Conservation (phyloP, 2,113 vertebrate genomes). For the Willisornis vidua region DNA sequence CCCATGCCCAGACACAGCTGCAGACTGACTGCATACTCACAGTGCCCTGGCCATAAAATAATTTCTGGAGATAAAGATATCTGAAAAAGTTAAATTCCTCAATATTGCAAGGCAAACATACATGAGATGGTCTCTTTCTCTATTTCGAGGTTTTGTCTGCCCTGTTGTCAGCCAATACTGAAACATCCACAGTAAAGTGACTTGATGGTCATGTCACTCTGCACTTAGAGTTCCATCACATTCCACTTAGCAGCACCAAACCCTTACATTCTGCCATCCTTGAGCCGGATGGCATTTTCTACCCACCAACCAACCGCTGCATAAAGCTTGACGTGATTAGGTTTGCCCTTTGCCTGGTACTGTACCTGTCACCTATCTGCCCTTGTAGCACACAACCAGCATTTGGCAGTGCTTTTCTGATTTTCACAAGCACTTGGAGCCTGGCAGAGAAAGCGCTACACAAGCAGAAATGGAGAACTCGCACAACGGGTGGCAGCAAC, state of each 20-base stretch:
- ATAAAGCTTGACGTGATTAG: not conserved
- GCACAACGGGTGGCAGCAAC: not conserved
- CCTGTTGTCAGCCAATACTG: not conserved
- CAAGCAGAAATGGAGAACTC: conserved; percentile 7
- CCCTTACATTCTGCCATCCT: not conserved
- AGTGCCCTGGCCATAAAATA: not conserved
- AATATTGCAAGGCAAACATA: not conserved
- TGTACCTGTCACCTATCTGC: not conserved
- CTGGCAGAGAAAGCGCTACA: not conserved
- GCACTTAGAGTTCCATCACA: fast-evolving
- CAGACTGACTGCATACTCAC: not conserved
- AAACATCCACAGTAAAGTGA: not conserved
- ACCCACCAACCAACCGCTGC: not conserved
- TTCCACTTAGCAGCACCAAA: not conserved
- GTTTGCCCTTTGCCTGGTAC: not conserved
- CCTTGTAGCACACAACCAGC: not conserved
- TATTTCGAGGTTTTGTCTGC: not conserved
- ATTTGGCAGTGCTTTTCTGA: not conserved
- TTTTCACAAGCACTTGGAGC: not conserved
- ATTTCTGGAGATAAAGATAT: not conserved
- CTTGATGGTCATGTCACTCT: not conserved
- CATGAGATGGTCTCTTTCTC: not conserved
- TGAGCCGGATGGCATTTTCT: not conserved
- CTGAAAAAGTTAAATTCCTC: not conserved
- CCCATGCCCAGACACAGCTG: not conserved